phyloP scores from a whole-genome alignment of 2,113 vertebrate genomes.

The Barnardius zonarius region DNA sequence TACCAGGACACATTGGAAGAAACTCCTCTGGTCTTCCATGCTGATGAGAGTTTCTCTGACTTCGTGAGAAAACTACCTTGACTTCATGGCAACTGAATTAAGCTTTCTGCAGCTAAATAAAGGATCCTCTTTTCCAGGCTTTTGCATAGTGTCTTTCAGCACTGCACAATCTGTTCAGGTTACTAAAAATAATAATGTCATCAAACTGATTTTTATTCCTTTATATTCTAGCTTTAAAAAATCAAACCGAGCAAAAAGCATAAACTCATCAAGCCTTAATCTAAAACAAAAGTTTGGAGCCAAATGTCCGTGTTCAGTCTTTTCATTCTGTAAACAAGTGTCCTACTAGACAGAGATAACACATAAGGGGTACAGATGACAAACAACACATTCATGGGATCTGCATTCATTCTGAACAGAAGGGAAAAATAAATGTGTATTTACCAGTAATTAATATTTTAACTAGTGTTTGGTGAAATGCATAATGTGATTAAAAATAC shows the following conservation, averaged over 20 bases:
- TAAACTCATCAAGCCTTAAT: conserved; percentile 35
- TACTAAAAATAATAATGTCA: conserved; percentile 25
- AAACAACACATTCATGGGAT: neutral
- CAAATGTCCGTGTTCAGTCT: neutral
- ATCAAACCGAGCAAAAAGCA: neutral
- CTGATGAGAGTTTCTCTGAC: neutral
- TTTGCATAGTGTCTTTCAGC: neutral
- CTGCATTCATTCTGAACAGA: conserved; percentile 8
- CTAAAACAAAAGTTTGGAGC: conserved; percentile 41
- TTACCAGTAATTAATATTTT: conserved; percentile 56
- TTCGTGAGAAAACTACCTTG: neutral
- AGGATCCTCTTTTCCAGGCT: neutral
- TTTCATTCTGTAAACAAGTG: conserved; percentile 17
- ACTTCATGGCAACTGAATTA: conserved; percentile 4
- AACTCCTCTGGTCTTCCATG: neutral
- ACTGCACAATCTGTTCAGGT: neutral
- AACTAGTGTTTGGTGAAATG: conserved; percentile 55
- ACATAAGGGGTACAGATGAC: conserved; percentile 16
- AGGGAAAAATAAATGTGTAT: neutral
- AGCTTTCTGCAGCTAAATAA: neutral
- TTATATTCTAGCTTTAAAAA: conserved; percentile 10
- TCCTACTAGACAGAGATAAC: conserved; percentile 7
- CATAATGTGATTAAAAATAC: conserved; percentile 47
- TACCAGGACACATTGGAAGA: neutral
- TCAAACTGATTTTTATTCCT: conserved; percentile 28